phyloP scores from a whole-genome alignment of 64 coral and sea anemone genomes.

The Catalaphyllia jardinei region DNA sequence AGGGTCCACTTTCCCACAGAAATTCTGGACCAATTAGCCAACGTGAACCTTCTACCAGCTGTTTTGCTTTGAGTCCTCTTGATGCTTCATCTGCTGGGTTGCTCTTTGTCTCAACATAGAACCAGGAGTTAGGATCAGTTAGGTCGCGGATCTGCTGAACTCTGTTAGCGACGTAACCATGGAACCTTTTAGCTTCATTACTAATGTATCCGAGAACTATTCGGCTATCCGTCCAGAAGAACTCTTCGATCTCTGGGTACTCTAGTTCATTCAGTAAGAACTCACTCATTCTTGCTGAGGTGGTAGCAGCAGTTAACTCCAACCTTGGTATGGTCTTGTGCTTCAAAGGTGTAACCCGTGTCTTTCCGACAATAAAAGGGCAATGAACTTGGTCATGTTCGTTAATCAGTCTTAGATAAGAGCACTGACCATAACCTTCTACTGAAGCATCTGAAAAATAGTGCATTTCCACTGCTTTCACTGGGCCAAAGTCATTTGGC shows the following conservation, averaged over 20 bases:
- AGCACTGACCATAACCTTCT: slow-evolving; percentile 41
- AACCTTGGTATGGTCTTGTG: slow-evolving; percentile 40
- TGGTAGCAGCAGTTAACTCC: slow-evolving; percentile 24
- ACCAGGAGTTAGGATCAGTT: slow-evolving; percentile 39
- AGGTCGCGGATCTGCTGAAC: slow-evolving; percentile 41
- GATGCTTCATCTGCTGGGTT: slow-evolving; percentile 40
- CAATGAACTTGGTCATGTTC: slow-evolving; percentile 43
- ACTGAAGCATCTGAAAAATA: slow-evolving; percentile 52
- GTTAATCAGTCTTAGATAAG: slow-evolving; percentile 31
- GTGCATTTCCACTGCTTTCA: slow-evolving; percentile 30
- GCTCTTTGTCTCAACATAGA: slow-evolving; percentile 1
- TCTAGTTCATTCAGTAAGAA: slow-evolving; percentile 19
- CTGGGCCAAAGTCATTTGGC: slow-evolving; percentile 3
- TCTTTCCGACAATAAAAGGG: slow-evolving; percentile 30
- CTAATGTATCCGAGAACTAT: slow-evolving; percentile 43
- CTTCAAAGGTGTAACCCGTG: slow-evolving; percentile 40
- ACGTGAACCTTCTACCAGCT: slow-evolving; percentile 14
- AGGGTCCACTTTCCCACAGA: slow-evolving; percentile 29
- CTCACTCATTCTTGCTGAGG: slow-evolving; percentile 16
- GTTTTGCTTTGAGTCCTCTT: slow-evolving; percentile 29
- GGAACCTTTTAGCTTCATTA: slow-evolving; percentile 48
- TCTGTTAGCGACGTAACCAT: slow-evolving; percentile 43
- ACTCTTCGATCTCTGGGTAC: slow-evolving; percentile 12
- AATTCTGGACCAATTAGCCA: slow-evolving; percentile 39
- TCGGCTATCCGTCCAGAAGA: slow-evolving; percentile 50